Conservation (phyloP, 2,888 invertebrate genomes). For the Philaethria dido region DNA sequence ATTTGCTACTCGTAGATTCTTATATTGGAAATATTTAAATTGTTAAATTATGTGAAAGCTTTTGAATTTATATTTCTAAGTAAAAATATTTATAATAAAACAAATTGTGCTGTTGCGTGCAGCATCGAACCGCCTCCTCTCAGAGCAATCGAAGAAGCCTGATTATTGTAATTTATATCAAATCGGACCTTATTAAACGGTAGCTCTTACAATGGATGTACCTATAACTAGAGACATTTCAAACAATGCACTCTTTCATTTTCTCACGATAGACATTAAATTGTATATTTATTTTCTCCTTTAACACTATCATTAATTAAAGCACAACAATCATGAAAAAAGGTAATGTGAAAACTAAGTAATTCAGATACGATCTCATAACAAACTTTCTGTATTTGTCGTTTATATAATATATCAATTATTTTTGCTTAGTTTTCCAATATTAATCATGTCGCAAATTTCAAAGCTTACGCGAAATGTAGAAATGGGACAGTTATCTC, state of each 20-base stretch:
- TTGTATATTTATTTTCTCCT: neutral
- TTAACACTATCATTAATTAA: neutral
- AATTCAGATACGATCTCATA: neutral
- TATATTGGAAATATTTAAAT: neutral
- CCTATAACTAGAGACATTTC: neutral
- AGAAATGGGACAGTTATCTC: too few relatives aligned
- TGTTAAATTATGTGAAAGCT: neutral
- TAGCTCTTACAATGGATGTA: slow-evolving; percentile 50
- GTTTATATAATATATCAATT: slow-evolving; percentile 2
- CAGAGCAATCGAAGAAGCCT: slow-evolving; percentile 43
- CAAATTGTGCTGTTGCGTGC: slow-evolving; percentile 35
- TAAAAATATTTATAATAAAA: slow-evolving; percentile 1
- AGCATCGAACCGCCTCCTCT: slow-evolving; percentile 34
- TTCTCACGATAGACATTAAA: slow-evolving; percentile 19
- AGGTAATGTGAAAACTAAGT: neutral
- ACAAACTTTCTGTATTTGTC: neutral
- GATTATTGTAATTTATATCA: slow-evolving; percentile 67
- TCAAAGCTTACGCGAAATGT: too few relatives aligned
- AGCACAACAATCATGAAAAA: neutral
- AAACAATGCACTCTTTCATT: neutral
- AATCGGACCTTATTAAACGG: slow-evolving; percentile 66
- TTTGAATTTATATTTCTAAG: slow-evolving; percentile 6
- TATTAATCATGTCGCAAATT: too few relatives aligned
- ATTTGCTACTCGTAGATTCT: neutral
- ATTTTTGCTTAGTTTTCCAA: too few relatives aligned